These are phyloP conservation scores for Cygnus olor DNA, from an alignment of 2,797 vertebrate genomes.

Conservation along the genomic window DNA sequence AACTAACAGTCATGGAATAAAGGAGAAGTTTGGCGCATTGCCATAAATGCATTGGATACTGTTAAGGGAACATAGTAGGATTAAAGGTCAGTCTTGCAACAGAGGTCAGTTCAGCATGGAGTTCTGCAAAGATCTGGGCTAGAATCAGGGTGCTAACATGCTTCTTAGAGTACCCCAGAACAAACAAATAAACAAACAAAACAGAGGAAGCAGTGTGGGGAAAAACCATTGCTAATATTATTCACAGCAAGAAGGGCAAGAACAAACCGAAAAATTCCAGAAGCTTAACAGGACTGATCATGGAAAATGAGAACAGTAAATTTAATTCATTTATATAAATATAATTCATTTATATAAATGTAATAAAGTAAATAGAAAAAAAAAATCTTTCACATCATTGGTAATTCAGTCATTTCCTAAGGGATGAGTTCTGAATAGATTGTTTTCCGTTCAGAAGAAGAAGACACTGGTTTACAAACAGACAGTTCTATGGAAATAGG, in stretches of 20 bases:
- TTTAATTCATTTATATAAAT: not conserved
- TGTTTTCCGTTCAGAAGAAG: not conserved
- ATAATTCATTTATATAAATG: not conserved
- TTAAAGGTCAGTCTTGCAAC: not conserved
- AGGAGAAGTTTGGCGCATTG: not conserved
- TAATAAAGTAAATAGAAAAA: not conserved
- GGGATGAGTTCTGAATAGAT: not conserved
- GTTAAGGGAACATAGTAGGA: not conserved
- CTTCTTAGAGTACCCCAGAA: not conserved
- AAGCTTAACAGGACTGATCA: not conserved
- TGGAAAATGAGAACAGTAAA: not conserved
- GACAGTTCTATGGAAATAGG: not conserved
- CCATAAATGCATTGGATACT: not conserved
- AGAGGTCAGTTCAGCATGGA: not conserved
- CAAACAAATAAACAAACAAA: not conserved
- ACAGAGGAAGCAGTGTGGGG: not conserved
- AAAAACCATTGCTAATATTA: not conserved
- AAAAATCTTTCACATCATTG: not conserved
- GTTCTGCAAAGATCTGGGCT: not conserved
- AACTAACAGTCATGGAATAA: not conserved
- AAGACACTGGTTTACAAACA: not conserved
- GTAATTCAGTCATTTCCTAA: not conserved
- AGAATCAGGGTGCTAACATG: not conserved
- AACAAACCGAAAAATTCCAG: not conserved
- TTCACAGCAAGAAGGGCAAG: not conserved